Evolutionary conservation across 2,113 vertebrate species (phyloP), one percentile per base, ranked within the genome.

Genomic region (Hyperopisus bebe): DNA sequence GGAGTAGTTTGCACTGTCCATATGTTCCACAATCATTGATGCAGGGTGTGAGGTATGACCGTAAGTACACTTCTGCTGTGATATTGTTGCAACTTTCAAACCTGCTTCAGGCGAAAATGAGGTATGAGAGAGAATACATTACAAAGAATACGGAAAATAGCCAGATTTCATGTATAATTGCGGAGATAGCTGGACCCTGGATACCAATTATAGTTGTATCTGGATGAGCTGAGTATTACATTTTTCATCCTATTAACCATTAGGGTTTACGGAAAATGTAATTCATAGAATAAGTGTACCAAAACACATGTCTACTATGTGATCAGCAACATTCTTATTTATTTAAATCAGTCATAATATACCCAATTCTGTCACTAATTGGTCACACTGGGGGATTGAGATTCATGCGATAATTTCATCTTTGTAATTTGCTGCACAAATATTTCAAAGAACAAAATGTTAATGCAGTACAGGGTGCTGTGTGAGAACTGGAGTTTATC

Each of bases 1-100:
- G 98, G 90, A 99, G 95, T 15, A 99, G 97, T 92, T 99, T 99
- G 97, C 98, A 99, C 95, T 99, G 98, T 47, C 98, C 98, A 0
- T 99, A 99, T 1, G 97, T 97, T 83, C 98, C 98, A 0, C 98
- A 99, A 95, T 99, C 98, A 0, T 98, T 98, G 94, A 99, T 97
- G 90, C 98, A 99, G 0, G 98, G 98, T 0, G 98, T 99, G 92
- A 99, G 96, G 93, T 97, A 99, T 13, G 98, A 95, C 0, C 97
- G 97, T 93, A 99, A 95, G 87, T 98, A 98, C 89, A 99, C 97
- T 94, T 99, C 98, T 0, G 97, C 97, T 0, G 98, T 99, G 39
- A 97, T 93, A 0, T 99, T 99, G 90, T 86, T 91, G 93, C 98
- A 99, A 1, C 93, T 91, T 91, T 97, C 94, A 1, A 97, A 98